Evolutionary conservation across 2,888 invertebrate genomes (phyloP).

Genomic region (Melanostoma scalare): DNA sequence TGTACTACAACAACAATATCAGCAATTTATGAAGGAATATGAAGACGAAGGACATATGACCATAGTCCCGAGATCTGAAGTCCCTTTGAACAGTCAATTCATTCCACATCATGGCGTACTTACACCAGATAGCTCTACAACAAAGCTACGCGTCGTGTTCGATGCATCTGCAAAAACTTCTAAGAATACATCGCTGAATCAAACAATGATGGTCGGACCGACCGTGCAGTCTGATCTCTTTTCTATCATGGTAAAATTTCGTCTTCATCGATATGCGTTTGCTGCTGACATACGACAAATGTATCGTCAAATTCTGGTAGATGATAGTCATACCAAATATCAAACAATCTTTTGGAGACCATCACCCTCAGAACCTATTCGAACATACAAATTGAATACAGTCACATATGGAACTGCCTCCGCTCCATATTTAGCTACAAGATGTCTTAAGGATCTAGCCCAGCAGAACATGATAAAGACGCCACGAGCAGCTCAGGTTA

Average conservation of each 20-base stretch:
- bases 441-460: slow-evolving; percentile 1
- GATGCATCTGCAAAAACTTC: not conserved
- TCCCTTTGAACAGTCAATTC: not conserved
- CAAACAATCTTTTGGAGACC: slow-evolving; percentile 9
- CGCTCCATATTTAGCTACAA: slow-evolving; percentile 10
- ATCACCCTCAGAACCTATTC: not conserved
- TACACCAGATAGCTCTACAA: slow-evolving; percentile 1
- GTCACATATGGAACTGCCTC: not conserved
- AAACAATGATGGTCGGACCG: slow-evolving; percentile 1
- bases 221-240: not conserved
- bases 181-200: not conserved
- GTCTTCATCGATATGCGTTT: too few species aligned
- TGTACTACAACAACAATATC: slow-evolving; percentile 10
- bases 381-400: not conserved
- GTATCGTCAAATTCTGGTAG: not conserved
- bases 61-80: not conserved
- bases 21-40: not conserved
- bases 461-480: not conserved
- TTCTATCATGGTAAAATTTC: not conserved
- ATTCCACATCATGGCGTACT: not conserved
- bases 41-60: slow-evolving; percentile 5
- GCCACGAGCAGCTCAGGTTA: not conserved
- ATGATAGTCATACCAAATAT: slow-evolving; percentile 6
- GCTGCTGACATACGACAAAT: too few species aligned
- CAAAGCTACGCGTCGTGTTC: not conserved